Base-by-base conservation (phyloP, 2,888 invertebrate species). In the Ommatoiulus sabulosus region DNA sequence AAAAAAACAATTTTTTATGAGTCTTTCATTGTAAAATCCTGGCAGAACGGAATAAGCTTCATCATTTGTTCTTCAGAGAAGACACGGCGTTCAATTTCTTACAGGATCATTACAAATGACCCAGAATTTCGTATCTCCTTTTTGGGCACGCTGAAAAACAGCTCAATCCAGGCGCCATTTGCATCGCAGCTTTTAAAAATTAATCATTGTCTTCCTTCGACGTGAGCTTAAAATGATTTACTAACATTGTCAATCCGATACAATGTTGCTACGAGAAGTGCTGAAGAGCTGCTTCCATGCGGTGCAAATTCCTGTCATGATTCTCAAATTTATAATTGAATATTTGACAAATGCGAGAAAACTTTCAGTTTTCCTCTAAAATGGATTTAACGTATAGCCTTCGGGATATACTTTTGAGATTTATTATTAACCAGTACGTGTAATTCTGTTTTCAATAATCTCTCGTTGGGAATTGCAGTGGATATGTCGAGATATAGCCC, bases 171-270 rank as follows among this genome's bases (percentile, higher is more conserved):
- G 35, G 35, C 35, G 35, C 35, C 57, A 57, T 57, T 57, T 57
- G 57, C 57, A 57, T 57, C 15, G 57, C 4, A 57, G 57, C 12
- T 15, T 57, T 57, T 57, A 57, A 57, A 57, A 57, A 57, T 57
- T 57, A 57, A 57, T 57, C 57, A 57, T 57, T 57, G 57, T 57
- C 57, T 57, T 57, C 52, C 52, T 52, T 52, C 15, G 52, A 52
- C 52, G 52, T 52, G 52, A 52, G 52, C 52, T 52, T 52, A 52
- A 52, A 52, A 52, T 52, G 52, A 52, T 52, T 52, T 52, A 52
- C 52, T 52, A 52, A 15, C 7, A 15, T 15, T 12, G 52, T 52
- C 52, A 52, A 52, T 52, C n/a, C n/a, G n/a, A n/a, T n/a, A n/a
- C 52, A 3, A 10, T 52, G 52, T 6, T 7, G 3, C 10, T 15